A percentile compares a stretch with the other conserved stretches of the same genome.
Conservation (phyloP, 2,113 vertebrate genomes). For the Myiagra hebetior region DNA sequence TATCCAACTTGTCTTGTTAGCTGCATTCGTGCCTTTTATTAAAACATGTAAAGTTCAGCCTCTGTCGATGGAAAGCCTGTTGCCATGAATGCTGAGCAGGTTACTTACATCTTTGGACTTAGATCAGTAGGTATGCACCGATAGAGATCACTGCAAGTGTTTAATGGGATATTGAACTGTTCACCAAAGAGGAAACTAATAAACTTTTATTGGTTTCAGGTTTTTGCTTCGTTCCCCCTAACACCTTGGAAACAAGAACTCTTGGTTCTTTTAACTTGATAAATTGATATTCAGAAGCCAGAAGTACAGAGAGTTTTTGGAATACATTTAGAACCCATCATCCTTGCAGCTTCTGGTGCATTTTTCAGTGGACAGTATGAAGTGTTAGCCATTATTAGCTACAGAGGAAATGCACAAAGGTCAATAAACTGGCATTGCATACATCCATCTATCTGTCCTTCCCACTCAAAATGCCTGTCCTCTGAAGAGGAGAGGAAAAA, state of each 20-base stretch:
- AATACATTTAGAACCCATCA: not conserved
- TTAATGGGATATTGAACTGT: constrained; percentile 17
- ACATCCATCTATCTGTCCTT: fast-evolving
- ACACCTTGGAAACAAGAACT: not conserved
- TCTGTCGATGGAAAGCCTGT: not conserved
- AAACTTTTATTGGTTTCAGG: not conserved
- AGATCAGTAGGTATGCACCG: not conserved
- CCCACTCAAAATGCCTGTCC: not conserved
- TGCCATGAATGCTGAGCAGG: not conserved
- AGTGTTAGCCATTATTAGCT: not conserved
- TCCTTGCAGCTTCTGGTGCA: not conserved
- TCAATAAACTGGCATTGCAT: not conserved
- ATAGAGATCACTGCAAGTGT: not conserved
- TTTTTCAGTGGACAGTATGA: not conserved
- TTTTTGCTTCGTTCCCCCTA: fast-evolving
- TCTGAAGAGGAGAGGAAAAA: not conserved
- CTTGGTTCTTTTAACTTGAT: not conserved
- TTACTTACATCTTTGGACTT: not conserved
- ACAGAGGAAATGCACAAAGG: not conserved
- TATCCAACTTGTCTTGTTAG: not conserved
- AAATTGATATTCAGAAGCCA: not conserved
- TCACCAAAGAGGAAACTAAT: not conserved
- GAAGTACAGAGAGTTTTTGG: not conserved
- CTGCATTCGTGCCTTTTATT: not conserved
- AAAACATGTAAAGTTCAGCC: not conserved